Percentiles rank a stretch among this genome's conserved stretches.
Evolutionary conservation across 2,888 invertebrate genomes (phyloP).

Genomic region (Magallana nippona): DNA sequence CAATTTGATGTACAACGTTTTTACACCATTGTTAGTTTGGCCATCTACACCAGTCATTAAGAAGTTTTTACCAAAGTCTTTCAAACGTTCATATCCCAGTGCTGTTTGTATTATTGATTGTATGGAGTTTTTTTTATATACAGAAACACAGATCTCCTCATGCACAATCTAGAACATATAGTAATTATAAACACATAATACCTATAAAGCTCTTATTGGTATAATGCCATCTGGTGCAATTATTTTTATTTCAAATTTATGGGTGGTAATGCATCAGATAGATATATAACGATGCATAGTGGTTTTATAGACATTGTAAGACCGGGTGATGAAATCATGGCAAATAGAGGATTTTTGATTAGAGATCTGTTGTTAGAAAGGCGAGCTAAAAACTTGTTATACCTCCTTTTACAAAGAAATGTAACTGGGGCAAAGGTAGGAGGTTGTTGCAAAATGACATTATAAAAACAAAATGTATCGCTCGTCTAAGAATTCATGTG

Average conservation of each 20-base stretch:
- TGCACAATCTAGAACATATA: constrained; percentile 9
- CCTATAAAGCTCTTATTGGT: constrained; percentile 10
- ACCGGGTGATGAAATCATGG: constrained; percentile 44
- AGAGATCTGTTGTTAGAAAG: constrained; percentile 39
- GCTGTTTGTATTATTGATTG: constrained; percentile 9
- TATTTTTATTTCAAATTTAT: constrained; percentile 17
- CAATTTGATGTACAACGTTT: constrained; percentile 13
- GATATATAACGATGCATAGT: constrained; percentile 35
- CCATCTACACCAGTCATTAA: not conserved
- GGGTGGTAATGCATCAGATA: constrained; percentile 40
- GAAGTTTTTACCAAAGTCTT: constrained; percentile 23
- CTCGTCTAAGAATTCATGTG: not conserved
- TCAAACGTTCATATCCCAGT: not conserved
- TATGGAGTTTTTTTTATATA: not conserved
- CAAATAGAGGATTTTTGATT: constrained; percentile 43
- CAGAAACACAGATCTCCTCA: not conserved
- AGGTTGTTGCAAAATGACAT: not conserved
- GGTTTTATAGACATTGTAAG: constrained; percentile 39
- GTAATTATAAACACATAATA: constrained; percentile 37
- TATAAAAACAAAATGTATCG: not conserved
- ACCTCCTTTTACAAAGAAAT: constrained; percentile 37
- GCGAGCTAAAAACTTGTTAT: constrained; percentile 28
- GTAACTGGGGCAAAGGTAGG: constrained; percentile 34
- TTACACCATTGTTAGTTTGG: not conserved
- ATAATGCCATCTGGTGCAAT: constrained; percentile 39